Conservation (phyloP, 2,888 invertebrate genomes). For the Torymus auratus region DNA sequence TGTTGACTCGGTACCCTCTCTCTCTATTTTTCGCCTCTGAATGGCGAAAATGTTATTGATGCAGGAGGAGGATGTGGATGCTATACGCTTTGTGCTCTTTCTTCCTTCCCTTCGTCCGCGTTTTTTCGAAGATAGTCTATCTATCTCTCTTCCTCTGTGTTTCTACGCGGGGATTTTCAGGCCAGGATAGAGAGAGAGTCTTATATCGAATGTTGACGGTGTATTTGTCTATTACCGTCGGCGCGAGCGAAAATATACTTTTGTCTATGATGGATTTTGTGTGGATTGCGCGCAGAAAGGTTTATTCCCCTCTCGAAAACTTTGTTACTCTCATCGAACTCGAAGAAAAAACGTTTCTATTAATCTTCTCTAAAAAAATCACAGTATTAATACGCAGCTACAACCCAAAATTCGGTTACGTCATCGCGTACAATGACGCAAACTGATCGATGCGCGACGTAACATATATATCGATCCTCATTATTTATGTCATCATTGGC, state of each 20-base stretch:
- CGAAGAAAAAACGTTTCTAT: too few species aligned
- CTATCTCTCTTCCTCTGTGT: neutral
- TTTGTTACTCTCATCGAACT: too few species aligned
- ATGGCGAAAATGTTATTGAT: conserved; percentile 69
- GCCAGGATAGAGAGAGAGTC: neutral
- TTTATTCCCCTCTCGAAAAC: too few species aligned
- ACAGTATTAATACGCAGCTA: too few species aligned
- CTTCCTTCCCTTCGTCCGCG: conserved; percentile 56
- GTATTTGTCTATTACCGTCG: neutral
- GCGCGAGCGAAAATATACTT: neutral
- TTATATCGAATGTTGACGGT: conserved; percentile 40
- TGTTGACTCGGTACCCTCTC: conserved; percentile 37
- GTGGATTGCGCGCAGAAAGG: too few species aligned
- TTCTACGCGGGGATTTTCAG: neutral
- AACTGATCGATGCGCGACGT: too few species aligned
- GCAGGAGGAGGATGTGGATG: conserved; percentile 49
- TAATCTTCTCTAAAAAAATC: too few species aligned
- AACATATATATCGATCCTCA: too few species aligned
- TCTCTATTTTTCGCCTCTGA: conserved; percentile 47
- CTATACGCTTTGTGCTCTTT: conserved; percentile 22
- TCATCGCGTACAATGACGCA: too few species aligned
- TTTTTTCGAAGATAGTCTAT: neutral
- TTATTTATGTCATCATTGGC: too few species aligned
- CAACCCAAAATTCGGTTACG: too few species aligned
- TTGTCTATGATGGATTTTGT: neutral